phyloP scores from a whole-genome alignment of 2,797 vertebrate species.

The Lates japonicus region DNA sequence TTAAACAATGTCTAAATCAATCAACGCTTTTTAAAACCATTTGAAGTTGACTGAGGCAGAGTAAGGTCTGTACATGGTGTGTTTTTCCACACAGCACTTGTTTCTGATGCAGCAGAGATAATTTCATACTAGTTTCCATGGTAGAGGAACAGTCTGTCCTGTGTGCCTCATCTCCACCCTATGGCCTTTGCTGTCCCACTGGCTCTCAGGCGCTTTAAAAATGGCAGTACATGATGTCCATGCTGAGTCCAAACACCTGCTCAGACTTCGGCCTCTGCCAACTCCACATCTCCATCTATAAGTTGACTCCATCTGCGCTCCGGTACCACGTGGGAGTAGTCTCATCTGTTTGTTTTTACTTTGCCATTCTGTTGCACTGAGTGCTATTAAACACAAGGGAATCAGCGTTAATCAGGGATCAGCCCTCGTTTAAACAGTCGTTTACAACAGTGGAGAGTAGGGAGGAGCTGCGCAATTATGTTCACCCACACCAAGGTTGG shows the following conservation, averaged over 20 bases:
- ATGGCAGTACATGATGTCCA: constrained; percentile 69
- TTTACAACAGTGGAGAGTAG: constrained; percentile 47
- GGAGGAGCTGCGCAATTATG: constrained; percentile 62
- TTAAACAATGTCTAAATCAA: not conserved
- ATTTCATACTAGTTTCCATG: constrained; percentile 42
- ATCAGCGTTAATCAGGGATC: constrained; percentile 76
- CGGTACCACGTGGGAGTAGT: constrained; percentile 72
- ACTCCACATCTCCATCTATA: constrained; percentile 75
- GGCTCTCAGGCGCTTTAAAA: constrained; percentile 63
- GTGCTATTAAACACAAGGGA: constrained; percentile 77
- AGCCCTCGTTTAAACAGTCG: constrained; percentile 64
- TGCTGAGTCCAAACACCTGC: constrained; percentile 82
- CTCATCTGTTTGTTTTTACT: constrained; percentile 84
- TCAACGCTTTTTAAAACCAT: not conserved
- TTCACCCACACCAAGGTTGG: constrained; percentile 57
- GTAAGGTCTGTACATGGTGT: not conserved
- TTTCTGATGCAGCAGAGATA: constrained; percentile 23
- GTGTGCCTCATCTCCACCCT: constrained; percentile 52
- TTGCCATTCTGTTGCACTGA: constrained; percentile 73
- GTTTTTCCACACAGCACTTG: constrained; percentile 18
- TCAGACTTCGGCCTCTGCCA: constrained; percentile 68
- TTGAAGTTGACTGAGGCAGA: constrained; percentile 9
- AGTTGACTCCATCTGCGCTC: constrained; percentile 80
- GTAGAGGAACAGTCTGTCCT: constrained; percentile 52
- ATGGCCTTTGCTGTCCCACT: constrained; percentile 58